These are phyloP conservation scores for Patella vulgata DNA, from an alignment of 1,140 invertebrate species.

Conservation along the genomic window DNA sequence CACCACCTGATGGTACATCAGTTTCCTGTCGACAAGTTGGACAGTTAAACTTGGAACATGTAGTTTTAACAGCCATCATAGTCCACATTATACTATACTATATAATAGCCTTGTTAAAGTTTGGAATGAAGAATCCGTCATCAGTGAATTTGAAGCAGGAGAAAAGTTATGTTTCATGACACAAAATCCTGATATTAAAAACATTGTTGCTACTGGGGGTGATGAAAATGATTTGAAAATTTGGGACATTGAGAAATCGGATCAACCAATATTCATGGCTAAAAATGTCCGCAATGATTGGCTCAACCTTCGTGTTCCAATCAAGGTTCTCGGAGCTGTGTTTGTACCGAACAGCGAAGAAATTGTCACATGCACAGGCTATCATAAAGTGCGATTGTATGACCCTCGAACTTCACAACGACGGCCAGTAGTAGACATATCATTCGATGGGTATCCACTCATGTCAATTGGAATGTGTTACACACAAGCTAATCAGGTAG, in stretches of 20 bases:
- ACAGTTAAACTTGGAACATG: too few species aligned
- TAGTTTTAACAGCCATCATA: too few species aligned
- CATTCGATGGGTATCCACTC: constrained; percentile 67
- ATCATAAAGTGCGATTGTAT: constrained; percentile 69
- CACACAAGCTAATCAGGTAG: constrained; percentile 71
- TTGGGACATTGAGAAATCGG: constrained; percentile 73
- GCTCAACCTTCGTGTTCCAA: constrained; percentile 79
- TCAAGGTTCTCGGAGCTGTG: constrained; percentile 79
- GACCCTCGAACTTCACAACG: constrained; percentile 68
- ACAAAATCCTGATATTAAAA: constrained; percentile 63
- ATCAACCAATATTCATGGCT: constrained; percentile 72
- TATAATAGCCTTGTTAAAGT: too few species aligned
- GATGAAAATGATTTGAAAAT: constrained; percentile 80
- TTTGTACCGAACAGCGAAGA: constrained; percentile 71
- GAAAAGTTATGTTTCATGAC: constrained; percentile 69
- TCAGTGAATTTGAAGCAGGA: constrained; percentile 48
- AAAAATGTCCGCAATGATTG: constrained; percentile 82
- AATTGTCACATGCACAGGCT: constrained; percentile 73
- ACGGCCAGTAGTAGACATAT: constrained; percentile 71
- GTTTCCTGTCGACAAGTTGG: too few species aligned
- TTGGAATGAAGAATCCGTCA: constrained; percentile 57
- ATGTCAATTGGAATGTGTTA: constrained; percentile 60
- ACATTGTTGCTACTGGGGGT: constrained; percentile 77
- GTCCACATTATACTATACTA: too few species aligned
- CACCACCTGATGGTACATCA: too few species aligned